Conservation (phyloP, 2,113 vertebrate genomes). For the Petrocephalus microphthalmus region DNA sequence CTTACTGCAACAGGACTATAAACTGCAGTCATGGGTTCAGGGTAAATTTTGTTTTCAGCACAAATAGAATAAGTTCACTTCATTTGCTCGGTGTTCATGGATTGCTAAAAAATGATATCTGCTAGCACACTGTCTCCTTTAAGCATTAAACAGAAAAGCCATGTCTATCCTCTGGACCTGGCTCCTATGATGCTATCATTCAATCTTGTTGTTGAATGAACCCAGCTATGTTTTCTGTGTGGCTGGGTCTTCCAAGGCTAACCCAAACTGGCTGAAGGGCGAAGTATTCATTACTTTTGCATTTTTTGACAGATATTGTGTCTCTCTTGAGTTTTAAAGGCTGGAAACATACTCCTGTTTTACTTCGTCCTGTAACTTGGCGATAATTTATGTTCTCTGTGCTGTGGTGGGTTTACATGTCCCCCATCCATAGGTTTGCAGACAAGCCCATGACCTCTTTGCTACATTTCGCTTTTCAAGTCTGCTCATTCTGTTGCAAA, state of each 20-base stretch:
- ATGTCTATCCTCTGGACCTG: not conserved
- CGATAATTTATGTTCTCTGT: constrained; percentile 47
- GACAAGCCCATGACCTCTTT: constrained; percentile 43
- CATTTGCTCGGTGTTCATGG: not conserved
- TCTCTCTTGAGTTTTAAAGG: constrained; percentile 24
- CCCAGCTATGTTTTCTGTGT: not conserved
- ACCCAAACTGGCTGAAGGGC: not conserved
- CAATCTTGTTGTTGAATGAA: not conserved
- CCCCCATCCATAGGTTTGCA: constrained; percentile 48
- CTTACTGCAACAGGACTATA: not conserved
- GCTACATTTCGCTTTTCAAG: constrained; percentile 37
- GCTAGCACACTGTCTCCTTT: constrained; percentile 26
- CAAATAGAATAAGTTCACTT: not conserved
- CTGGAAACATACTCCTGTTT: constrained; percentile 5
- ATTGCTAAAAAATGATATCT: constrained; percentile 33
- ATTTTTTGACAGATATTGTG: constrained; percentile 37
- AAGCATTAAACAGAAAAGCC: not conserved
- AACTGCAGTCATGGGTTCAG: not conserved
- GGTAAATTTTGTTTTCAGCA: not conserved
- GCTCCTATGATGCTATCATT: not conserved
- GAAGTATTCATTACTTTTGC: constrained; percentile 32
- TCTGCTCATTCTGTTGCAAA: constrained; percentile 16
- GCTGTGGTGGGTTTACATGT: constrained; percentile 37
- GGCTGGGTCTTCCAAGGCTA: not conserved
- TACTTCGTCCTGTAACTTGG: constrained; percentile 27